A percentile compares a stretch with the other conserved stretches of the same genome.
phyloP scores from a whole-genome alignment of 2,797 vertebrate species.

The Aselliscus stoliczkanus region DNA sequence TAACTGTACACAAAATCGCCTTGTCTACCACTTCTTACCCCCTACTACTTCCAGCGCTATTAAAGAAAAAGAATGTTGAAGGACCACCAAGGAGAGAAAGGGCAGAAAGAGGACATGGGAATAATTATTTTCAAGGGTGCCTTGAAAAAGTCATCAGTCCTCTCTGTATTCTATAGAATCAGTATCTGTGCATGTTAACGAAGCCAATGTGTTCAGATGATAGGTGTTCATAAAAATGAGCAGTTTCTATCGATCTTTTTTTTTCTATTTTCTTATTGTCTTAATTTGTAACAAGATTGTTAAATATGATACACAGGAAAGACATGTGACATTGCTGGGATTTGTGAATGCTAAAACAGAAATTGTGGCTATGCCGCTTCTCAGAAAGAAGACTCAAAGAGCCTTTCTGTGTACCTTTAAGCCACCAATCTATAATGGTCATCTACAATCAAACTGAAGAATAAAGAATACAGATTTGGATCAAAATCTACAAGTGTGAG shows the following conservation, averaged over 20 bases:
- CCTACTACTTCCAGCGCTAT: conserved; percentile 64
- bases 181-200: conserved; percentile 65
- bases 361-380: background rate
- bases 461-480: background rate
- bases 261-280: background rate
- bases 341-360: background rate
- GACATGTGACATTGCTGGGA: background rate
- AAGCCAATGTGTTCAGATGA: conserved; percentile 36
- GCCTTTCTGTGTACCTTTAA: background rate
- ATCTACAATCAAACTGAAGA: background rate
- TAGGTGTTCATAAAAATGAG: background rate
- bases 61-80: conserved; percentile 79
- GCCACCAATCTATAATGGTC: background rate
- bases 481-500: background rate
- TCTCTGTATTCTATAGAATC: conserved; percentile 59
- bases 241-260: background rate
- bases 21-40: conserved; percentile 61
- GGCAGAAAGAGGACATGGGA: conserved; percentile 77
- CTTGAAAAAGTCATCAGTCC: conserved; percentile 65
- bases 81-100: conserved; percentile 83
- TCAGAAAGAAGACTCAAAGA: background rate
- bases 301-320: background rate
- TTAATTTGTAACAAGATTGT: background rate
- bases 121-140: conserved; percentile 78
- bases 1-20: conserved; percentile 78